Conservation (phyloP, 1,140 invertebrate species). For the Linepithema humile region DNA sequence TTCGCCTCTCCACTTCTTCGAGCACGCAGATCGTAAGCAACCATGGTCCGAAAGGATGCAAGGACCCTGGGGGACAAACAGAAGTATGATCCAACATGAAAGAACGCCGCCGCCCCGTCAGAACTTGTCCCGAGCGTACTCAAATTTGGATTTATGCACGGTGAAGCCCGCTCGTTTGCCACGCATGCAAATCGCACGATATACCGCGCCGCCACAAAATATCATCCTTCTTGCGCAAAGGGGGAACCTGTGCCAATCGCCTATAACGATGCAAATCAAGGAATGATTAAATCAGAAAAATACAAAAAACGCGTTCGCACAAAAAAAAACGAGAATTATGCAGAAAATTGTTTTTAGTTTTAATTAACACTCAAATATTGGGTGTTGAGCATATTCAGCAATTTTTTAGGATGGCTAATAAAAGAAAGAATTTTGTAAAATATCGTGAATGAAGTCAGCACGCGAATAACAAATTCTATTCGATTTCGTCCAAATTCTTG, state of each 20-base stretch:
- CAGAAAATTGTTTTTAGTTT: not conserved
- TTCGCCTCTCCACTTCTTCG: not conserved
- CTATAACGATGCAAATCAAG: conserved; percentile 4
- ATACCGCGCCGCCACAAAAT: not conserved
- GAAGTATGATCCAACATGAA: conserved; percentile 78
- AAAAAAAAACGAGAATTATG: not conserved
- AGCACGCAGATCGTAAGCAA: conserved; percentile 35
- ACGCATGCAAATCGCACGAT: conserved; percentile 69
- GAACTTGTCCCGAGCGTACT: conserved; percentile 54
- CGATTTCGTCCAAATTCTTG: not conserved
- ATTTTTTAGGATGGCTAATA: not conserved
- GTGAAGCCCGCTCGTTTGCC: conserved; percentile 69
- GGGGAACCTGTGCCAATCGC: not conserved
- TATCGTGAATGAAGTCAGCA: not conserved
- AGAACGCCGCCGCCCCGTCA: conserved; percentile 63
- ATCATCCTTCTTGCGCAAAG: conserved; percentile 16
- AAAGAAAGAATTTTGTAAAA: not conserved
- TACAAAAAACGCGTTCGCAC: not conserved
- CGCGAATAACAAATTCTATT: not conserved
- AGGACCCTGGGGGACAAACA: conserved; percentile 67
- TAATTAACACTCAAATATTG: not conserved
- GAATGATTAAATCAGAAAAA: not conserved
- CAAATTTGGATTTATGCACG: conserved; percentile 77
- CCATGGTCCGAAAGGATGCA: conserved; percentile 66
- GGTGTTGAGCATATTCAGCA: not conserved